Base-by-base conservation (phyloP, 1,140 invertebrate species). In the Stegodyphus mimosarum region DNA sequence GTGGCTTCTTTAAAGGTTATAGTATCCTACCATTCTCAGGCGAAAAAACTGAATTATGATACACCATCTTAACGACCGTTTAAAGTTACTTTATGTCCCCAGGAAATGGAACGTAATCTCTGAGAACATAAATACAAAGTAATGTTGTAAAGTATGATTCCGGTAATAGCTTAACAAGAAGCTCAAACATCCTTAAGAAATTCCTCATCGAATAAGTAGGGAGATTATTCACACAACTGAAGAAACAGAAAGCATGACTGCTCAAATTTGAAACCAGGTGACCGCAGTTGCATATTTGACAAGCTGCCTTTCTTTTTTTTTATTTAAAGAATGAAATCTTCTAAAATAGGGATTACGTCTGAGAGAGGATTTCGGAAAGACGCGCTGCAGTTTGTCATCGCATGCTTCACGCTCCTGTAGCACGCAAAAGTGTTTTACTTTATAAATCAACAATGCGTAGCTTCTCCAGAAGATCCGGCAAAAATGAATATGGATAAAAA, bases 371-470 rank as follows among this genome's bases (percentile, higher is more conserved):
- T 80, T 80, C 15, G 17, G 60, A 83, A 75, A 63, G 63, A 60
- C 71, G 50, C 33, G 75, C 81, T 75, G 81, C 64, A 75, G 63
- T 83, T 74, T 83, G 81, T 83, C 81, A 75, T 83, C 81, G 71
- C 64, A 83, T 83, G 81, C 81, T 83, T 83, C 81, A 83, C 72
- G 81, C 81, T 53, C 60, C 51, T n/a, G 33, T 51, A 80, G 52
- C 66, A 80, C 78, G 76, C 51, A 67, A 75, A 75, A 83, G 81
- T 75, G 81, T 83, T 83, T 83, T 83, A 83, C 64, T 83, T 75
- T 71, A 75, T 69, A 67, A 75, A 75, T 60, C 81, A 83, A 69
- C 81, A 83, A 83, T 74, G 81, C 81, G 73, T 83, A 71, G 10
- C 81, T 51, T 75, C n/a, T 75, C 51, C 11, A 50, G 51, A 18